Percentiles rank a stretch among this genome's conserved stretches.
phyloP scores from a whole-genome alignment of 2,888 invertebrate genomes.

The Amphipyra tragopoginis region DNA sequence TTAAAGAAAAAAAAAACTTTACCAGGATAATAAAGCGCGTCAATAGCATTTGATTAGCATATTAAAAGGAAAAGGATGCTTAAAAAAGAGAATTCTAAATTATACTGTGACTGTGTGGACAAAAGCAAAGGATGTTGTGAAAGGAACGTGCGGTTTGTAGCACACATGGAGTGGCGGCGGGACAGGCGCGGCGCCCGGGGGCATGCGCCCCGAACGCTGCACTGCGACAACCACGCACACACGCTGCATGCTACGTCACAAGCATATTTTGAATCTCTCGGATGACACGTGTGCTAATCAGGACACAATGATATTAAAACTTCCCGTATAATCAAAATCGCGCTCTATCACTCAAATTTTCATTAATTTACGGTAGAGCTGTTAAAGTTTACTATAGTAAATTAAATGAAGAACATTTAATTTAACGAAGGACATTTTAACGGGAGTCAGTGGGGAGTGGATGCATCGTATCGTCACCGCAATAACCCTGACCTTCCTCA shows the following conservation, averaged over 20 bases:
- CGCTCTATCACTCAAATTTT: not conserved
- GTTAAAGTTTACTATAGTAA: not conserved
- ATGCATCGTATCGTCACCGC: conserved; percentile 48
- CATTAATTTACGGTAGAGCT: not conserved
- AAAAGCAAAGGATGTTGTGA: conserved; percentile 58
- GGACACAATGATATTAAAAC: not conserved
- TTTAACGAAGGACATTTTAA: conserved; percentile 6
- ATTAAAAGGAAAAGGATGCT: conserved; percentile 32
- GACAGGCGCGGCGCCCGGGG: conserved; percentile 58
- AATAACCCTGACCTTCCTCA: conserved; percentile 86
- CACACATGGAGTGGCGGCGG: conserved; percentile 59
- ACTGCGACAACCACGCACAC: conserved; percentile 76
- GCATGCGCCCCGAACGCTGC: conserved; percentile 80
- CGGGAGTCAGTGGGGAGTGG: conserved; percentile 4
- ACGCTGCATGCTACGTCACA: conserved; percentile 30
- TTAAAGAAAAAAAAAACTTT: no score
- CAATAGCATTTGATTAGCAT: conserved; percentile 7
- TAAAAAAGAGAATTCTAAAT: conserved; percentile 37
- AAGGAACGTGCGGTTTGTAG: conserved; percentile 51
- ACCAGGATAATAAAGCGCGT: not conserved
- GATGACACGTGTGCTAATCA: conserved; percentile 7
- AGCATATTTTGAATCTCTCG: conserved; percentile 18
- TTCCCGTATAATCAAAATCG: not conserved
- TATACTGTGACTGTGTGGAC: conserved; percentile 33
- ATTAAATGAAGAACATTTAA: no score